Conservation (phyloP, 2,888 invertebrate genomes). For the Andrena bucephala region DNA sequence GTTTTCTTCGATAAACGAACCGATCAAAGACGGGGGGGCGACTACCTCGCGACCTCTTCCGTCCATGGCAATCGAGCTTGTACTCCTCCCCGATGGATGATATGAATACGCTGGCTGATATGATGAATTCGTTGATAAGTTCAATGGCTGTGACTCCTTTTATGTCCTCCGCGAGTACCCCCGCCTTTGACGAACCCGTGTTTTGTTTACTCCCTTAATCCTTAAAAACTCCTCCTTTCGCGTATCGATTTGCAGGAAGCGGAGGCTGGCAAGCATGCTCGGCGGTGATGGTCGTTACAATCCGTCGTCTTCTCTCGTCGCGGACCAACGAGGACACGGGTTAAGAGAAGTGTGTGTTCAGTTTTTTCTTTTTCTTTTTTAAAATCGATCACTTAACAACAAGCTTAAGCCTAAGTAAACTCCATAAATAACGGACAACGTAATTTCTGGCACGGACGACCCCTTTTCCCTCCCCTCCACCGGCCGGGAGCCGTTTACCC, state of each 20-base stretch:
- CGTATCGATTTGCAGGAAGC: conserved; percentile 43
- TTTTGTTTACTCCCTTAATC: conserved; percentile 31
- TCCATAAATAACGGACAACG: conserved; percentile 52
- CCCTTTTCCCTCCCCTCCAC: conserved; percentile 5
- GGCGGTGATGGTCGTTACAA: conserved; percentile 20
- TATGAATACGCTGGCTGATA: conserved; percentile 27
- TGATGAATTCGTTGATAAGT: conserved; percentile 45
- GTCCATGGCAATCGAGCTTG: background rate
- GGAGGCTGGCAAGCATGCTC: conserved; percentile 40
- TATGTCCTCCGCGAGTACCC: background rate
- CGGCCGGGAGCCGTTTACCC: conserved; percentile 19
- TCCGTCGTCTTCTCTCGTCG: conserved; percentile 1
- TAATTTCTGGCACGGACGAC: conserved; percentile 62
- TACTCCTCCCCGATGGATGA: conserved; percentile 18
- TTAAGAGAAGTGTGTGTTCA: conserved; percentile 22
- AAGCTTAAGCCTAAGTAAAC: conserved; percentile 70
- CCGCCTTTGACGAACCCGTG: conserved; percentile 21
- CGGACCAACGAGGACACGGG: conserved; percentile 39
- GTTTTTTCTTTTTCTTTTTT: conserved; percentile 6
- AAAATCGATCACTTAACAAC: conserved; percentile 60
- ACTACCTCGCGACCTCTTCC: background rate
- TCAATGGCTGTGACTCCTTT: background rate
- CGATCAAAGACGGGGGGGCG: conserved; percentile 40
- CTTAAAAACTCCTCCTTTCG: conserved; percentile 17
- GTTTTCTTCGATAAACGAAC: conserved; percentile 46